Percentiles rank a stretch among this genome's conserved stretches.
phyloP scores from a whole-genome alignment of 1,140 invertebrate genomes.

The Calliopsis andreniformis region DNA sequence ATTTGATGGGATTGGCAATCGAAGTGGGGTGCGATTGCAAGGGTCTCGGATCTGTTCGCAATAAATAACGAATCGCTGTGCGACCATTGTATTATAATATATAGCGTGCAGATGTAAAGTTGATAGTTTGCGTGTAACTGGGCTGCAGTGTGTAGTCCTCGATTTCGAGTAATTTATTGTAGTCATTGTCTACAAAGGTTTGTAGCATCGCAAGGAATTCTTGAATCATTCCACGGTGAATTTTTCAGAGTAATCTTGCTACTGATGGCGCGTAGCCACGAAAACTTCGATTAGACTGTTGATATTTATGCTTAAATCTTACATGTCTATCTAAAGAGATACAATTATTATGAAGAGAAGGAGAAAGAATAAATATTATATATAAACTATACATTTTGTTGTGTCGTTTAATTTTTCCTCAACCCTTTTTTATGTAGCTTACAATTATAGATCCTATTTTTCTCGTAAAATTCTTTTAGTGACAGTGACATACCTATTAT shows the following conservation, averaged over 20 bases:
- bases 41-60: constrained; percentile 28
- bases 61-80: constrained; percentile 31
- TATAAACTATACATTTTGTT: background rate
- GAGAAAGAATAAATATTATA: constrained; percentile 29
- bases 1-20: background rate
- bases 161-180: constrained; percentile 27
- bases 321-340: constrained; percentile 8
- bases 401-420: no score
- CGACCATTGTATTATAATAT: constrained; percentile 38
- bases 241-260: background rate
- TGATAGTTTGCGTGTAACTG: background rate
- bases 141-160: background rate
- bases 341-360: background rate
- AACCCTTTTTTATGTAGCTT: background rate
- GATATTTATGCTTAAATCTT: constrained; percentile 32
- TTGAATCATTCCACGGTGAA: background rate
- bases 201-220: background rate
- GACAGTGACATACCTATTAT: no score
- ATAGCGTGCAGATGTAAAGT: background rate
- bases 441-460: no score
- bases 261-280: background rate
- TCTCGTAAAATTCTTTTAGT: no score
- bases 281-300: constrained; percentile 11
- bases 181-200: background rate
- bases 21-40: constrained; percentile 1